Conservation (phyloP, 2,113 vertebrate species). For the Elephas maximus region DNA sequence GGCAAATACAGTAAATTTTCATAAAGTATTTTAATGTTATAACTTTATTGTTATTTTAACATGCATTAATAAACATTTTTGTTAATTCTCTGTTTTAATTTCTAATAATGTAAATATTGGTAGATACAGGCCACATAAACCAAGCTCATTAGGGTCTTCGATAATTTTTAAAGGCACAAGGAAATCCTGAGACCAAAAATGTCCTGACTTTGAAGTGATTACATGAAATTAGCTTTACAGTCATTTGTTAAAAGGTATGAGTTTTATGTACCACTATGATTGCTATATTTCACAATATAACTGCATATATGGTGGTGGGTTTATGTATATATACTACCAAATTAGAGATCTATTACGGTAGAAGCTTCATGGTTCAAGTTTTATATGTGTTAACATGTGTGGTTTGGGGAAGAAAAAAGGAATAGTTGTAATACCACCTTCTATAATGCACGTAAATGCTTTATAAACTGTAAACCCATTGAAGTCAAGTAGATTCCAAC, state of each 20-base stretch:
- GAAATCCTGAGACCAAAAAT: background rate
- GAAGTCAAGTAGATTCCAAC: background rate
- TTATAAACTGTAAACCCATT: background rate
- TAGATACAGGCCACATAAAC: background rate
- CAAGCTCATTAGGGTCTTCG: background rate
- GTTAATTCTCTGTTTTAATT: constrained; percentile 9
- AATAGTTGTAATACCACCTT: background rate
- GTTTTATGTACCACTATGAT: constrained; percentile 32
- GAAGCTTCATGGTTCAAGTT: constrained; percentile 36
- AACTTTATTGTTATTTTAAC: constrained; percentile 42
- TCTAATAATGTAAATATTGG: constrained; percentile 8
- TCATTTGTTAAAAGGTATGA: constrained; percentile 48
- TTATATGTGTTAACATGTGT: background rate
- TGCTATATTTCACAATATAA: background rate
- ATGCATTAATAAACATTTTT: background rate
- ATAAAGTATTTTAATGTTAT: constrained; percentile 24
- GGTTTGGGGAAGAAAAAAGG: background rate
- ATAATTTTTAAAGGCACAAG: constrained; percentile 42
- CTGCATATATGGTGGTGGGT: background rate
- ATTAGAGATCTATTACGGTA: background rate
- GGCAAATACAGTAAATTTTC: constrained; percentile 30
- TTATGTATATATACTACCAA: no score
- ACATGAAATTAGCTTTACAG: background rate
- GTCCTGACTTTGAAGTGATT: background rate
- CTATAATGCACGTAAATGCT: constrained; percentile 30